Base-by-base conservation (phyloP, 1,140 invertebrate species). In the Glossosoma conforme region DNA sequence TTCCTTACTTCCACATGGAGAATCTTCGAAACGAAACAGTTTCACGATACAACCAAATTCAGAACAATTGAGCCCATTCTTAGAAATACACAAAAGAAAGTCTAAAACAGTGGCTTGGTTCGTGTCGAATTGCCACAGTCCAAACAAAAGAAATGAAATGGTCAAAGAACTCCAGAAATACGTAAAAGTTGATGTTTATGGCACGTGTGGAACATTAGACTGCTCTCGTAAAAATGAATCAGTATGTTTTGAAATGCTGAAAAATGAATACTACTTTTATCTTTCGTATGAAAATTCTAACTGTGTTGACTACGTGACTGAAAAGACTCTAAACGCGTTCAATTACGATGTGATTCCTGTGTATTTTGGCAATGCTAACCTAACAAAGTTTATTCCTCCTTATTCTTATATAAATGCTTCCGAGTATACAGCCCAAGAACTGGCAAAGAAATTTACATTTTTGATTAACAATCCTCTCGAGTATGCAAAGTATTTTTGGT, bases 131-230 rank as follows among this genome's bases (percentile, higher is more conserved):
- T 86, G 84, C 61, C 44, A 65, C 10, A 75, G 76, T 0, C 45
- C 64, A 1, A 79, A 77, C 37, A 60, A 66, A n/a, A 61, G 85
- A 5, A 70, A 81, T 56, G 46, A 65, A 2, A 75, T 78, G 45
- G 78, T 77, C 0, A 58, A 62, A 17, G 66, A 79, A 52, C 64
- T 87, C 4, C 60, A 72, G 38, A 68, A 78, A 42, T 70, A 73
- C 51, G 73, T 87, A n/a, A 21, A 62, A 2, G 76, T 88, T 4
- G 82, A 87, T 61, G 73, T 85, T n/a, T 87, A 79, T 59, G 85
- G 85, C 6, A 63, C 60, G 1, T 87, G 85, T 59, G 75, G 76
- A 1, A 46, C 36, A 0, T 52, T 65, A 1, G 44, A 61, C 35
- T 65, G 73, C 49, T 56, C 61, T 0, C 59, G 59, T 20, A 37